These are phyloP conservation scores for Papilio polyxenes DNA, from an alignment of 1,140 invertebrate genomes.

Conservation along the genomic window DNA sequence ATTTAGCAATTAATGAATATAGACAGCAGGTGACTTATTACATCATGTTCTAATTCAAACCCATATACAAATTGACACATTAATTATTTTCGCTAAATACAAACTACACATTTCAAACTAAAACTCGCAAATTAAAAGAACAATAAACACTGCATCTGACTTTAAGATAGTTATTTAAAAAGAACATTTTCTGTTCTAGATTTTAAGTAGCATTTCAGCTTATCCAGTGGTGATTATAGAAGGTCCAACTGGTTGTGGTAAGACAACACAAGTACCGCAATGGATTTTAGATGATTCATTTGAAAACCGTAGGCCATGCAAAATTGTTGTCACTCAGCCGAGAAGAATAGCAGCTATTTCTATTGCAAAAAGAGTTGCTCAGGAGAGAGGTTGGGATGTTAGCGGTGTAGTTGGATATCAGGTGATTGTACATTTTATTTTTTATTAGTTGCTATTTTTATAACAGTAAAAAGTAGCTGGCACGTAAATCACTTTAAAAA, in stretches of 20 bases:
- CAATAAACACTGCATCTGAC: neutral
- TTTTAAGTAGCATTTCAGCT: conserved; percentile 60
- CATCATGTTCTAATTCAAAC: too few relatives aligned
- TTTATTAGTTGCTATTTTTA: conserved; percentile 21
- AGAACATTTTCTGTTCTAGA: conserved; percentile 51
- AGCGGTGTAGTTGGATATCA: conserved; percentile 92
- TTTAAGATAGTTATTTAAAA: neutral
- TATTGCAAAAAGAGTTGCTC: conserved; percentile 88
- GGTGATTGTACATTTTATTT: conserved; percentile 69
- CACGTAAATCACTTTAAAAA: too few relatives aligned
- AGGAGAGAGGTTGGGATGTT: conserved; percentile 88
- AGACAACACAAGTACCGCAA: conserved; percentile 93
- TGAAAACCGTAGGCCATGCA: conserved; percentile 83
- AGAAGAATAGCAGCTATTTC: conserved; percentile 92
- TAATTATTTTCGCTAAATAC: too few relatives aligned
- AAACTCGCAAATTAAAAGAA: neutral
- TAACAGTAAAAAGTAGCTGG: neutral
- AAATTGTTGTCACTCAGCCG: conserved; percentile 94
- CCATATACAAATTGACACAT: too few relatives aligned
- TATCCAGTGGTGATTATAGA: conserved; percentile 85
- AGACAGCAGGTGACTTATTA: conserved; percentile 59
- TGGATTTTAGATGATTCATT: conserved; percentile 90
- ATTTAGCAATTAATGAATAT: conserved; percentile 64
- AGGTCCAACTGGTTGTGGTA: conserved; percentile 91
- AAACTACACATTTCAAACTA: neutral